Percentiles rank a stretch among this genome's conserved stretches.
phyloP scores from a whole-genome alignment of 2,797 vertebrate species.

The Argentina silus region DNA sequence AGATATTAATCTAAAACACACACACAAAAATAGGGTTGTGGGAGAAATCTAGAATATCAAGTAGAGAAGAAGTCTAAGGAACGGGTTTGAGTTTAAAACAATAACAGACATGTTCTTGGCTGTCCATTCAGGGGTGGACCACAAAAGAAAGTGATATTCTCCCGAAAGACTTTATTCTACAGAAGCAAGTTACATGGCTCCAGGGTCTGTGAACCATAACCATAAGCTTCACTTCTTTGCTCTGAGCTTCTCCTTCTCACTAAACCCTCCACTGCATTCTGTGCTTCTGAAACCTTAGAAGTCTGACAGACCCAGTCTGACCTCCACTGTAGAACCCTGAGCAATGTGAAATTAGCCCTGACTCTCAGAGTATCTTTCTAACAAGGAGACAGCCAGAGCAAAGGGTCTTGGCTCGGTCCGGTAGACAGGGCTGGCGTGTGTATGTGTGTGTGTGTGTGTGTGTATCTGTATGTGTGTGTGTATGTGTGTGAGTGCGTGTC shows the following conservation, averaged over 20 bases:
- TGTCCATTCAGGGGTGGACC: too few species aligned
- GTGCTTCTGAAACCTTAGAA: not conserved
- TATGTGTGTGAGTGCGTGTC: too few species aligned
- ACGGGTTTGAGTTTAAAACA: too few species aligned
- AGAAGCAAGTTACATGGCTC: too few species aligned
- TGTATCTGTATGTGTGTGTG: not conserved
- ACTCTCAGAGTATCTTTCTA: not conserved
- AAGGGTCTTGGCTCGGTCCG: slow-evolving; percentile 53
- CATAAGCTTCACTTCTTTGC: slow-evolving; percentile 27
- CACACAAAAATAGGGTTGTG: not conserved
- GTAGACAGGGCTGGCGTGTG: slow-evolving; percentile 30
- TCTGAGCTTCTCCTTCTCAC: slow-evolving; percentile 14
- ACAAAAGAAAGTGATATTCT: too few species aligned
- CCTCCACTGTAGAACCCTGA: not conserved
- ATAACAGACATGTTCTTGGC: too few species aligned
- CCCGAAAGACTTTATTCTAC: too few species aligned
- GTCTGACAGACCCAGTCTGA: not conserved
- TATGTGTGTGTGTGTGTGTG: slow-evolving; percentile 38
- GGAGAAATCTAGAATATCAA: not conserved
- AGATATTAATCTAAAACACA: not conserved
- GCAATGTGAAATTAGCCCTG: not conserved
- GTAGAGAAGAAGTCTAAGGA: not conserved
- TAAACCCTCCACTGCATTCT: slow-evolving; percentile 11
- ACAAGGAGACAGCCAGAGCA: slow-evolving; percentile 42
- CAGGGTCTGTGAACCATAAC: not conserved